These are phyloP conservation scores for Montifringilla adamsi DNA, from an alignment of 2,113 vertebrate genomes.

Conservation along the genomic window DNA sequence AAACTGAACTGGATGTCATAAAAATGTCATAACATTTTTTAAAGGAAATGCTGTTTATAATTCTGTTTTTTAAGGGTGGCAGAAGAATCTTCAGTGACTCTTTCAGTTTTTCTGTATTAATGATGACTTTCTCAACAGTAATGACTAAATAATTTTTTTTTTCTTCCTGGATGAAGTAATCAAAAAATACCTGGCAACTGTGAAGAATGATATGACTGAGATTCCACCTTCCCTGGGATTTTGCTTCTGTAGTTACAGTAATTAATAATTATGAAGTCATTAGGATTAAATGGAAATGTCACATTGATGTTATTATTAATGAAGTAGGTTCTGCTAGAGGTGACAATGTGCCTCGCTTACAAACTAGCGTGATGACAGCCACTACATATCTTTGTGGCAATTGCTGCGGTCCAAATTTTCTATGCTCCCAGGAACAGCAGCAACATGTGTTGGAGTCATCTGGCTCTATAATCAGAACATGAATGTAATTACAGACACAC, in stretches of 20 bases:
- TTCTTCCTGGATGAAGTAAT: not conserved
- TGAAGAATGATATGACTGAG: not conserved
- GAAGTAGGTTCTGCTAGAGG: slow-evolving; percentile 4
- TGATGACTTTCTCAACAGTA: not conserved
- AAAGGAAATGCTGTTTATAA: not conserved
- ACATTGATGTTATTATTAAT: not conserved
- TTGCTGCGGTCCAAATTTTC: slow-evolving; percentile 2
- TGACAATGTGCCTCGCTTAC: slow-evolving; percentile 15
- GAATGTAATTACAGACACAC: not conserved
- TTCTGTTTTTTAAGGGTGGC: not conserved
- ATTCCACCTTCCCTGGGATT: slow-evolving; percentile 4
- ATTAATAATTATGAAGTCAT: slow-evolving; percentile 50
- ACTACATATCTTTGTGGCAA: not conserved
- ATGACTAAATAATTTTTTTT: not conserved
- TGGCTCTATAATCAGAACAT: slow-evolving; percentile 10
- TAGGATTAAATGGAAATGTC: slow-evolving; percentile 34
- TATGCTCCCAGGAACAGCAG: slow-evolving; percentile 33
- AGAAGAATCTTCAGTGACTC: not conserved
- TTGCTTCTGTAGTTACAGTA: slow-evolving; percentile 24
- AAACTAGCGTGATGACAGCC: not conserved
- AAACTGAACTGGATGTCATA: not conserved
- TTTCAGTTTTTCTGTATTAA: not conserved
- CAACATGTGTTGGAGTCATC: slow-evolving; percentile 48
- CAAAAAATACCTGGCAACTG: not conserved
- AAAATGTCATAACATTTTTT: not conserved